Evolutionary conservation across 1,140 invertebrate species (phyloP).

Genomic region (Eupeodes corollae): DNA sequence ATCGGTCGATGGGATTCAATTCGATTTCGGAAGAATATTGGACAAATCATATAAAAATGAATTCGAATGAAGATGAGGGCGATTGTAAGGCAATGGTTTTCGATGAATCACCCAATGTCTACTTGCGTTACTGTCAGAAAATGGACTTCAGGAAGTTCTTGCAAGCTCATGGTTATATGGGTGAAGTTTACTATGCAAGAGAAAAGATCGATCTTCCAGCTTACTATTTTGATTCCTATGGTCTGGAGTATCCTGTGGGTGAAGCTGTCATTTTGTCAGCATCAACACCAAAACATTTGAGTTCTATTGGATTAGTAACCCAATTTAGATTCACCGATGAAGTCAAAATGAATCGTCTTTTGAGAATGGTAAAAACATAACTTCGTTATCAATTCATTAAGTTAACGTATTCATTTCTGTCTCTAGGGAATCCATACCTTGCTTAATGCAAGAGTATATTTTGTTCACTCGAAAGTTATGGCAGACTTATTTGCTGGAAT

Average conservation of each 20-base stretch:
- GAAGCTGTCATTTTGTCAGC: slow-evolving; percentile 55
- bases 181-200: slow-evolving; percentile 59
- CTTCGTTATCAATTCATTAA: not conserved
- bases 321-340: slow-evolving; percentile 18
- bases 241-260: slow-evolving; percentile 58
- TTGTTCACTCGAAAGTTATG: slow-evolving; percentile 31
- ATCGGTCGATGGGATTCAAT: slow-evolving; percentile 23
- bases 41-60: slow-evolving; percentile 18
- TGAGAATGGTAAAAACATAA: slow-evolving; percentile 39
- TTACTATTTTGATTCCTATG: slow-evolving; percentile 42
- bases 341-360: slow-evolving; percentile 38
- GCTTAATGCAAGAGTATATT: slow-evolving; percentile 26
- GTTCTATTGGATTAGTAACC: slow-evolving; percentile 18
- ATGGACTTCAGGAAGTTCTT: slow-evolving; percentile 31
- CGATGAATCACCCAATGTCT: slow-evolving; percentile 25
- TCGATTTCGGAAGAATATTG: slow-evolving; percentile 18
- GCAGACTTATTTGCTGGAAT: slow-evolving; percentile 24
- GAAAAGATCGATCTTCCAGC: slow-evolving; percentile 51
- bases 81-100: slow-evolving; percentile 28
- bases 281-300: slow-evolving; percentile 45
- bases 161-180: slow-evolving; percentile 63
- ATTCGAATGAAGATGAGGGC: slow-evolving; percentile 21
- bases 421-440: slow-evolving; percentile 29
- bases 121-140: slow-evolving; percentile 32
- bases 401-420: not conserved